A percentile compares a stretch with the other conserved stretches of the same genome.
These are phyloP conservation scores for Oreochromis mossambicus DNA, from an alignment of 2,797 vertebrate genomes.

Conservation along the genomic window DNA sequence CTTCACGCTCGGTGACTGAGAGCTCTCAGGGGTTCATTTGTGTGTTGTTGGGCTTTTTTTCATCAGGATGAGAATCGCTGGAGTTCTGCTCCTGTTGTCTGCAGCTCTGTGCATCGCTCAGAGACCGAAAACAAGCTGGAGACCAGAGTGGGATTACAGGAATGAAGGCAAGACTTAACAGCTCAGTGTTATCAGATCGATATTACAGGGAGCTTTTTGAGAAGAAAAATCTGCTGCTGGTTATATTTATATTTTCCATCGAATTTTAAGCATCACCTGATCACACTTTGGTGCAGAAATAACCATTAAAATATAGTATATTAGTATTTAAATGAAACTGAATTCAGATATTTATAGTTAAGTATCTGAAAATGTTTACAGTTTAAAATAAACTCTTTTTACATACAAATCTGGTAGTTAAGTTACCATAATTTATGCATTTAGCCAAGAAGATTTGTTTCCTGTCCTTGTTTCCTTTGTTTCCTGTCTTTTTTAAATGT, in stretches of 20 bases:
- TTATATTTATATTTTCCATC: neutral
- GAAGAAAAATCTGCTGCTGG: fast-evolving
- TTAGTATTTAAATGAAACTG: neutral
- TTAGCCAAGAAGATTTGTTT: neutral
- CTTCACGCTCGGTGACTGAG: neutral
- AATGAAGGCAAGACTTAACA: slow-evolving; percentile 42
- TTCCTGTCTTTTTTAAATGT: neutral
- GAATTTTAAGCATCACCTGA: neutral
- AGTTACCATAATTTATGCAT: fast-evolving
- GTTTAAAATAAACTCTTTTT: neutral
- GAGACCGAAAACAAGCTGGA: slow-evolving; percentile 42
- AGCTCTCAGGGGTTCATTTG: neutral
- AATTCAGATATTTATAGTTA: neutral
- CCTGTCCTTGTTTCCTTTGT: no score
- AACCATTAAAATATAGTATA: neutral
- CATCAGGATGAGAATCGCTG: slow-evolving; percentile 49
- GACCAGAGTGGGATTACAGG: slow-evolving; percentile 56
- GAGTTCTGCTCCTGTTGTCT: slow-evolving; percentile 51
- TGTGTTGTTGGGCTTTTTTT: neutral
- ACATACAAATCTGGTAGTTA: neutral
- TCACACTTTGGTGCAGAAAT: neutral
- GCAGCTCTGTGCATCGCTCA: slow-evolving; percentile 56
- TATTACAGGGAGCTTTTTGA: fast-evolving
- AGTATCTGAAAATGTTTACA: neutral
- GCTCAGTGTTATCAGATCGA: neutral